Evolutionary conservation across 2,888 invertebrate species (phyloP), one percentile per base, ranked within the genome.

Genomic region (Cryptocephalus primarius): DNA sequence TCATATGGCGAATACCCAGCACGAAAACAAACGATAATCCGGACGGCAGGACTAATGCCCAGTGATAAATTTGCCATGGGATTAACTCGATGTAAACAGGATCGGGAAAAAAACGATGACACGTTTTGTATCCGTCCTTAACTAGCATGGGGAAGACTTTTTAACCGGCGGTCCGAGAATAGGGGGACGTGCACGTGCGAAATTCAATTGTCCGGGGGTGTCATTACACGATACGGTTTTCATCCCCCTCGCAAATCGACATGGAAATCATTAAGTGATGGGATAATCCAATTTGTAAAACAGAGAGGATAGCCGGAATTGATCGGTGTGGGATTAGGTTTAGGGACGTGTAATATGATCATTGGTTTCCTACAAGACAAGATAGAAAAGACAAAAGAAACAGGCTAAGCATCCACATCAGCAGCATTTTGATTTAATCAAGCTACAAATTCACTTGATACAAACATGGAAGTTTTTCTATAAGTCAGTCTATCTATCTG

Each of bases 131-230:
- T 38, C 45, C 50, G 34, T 43, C 36, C 46, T 46, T 42, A 33
- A 42, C 41, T 14, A 34, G 49, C 40, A 33, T 34, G 41, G 44
- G 46, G 39, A 39, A 22, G 32, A 42, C 32, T 33, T 43, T 22
- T 38, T 46, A 48, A 44, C 22, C 22, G 22, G 22, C 22, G 40
- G 36, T 41, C 44, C 45, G 41, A 39, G 42, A 42, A 39, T 41
- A 40, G 43, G 32, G 8, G 33, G 22, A 12, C 36, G 36, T 36
- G 58, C 61, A 60, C 62, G 63, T 59, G 60, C 53, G 54, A 62
- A 60, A 65, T 65, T 64, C 64, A 65, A 65, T 65, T 65, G 64
- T 63, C 60, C 55, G 49, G 56, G 59, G 60, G 62, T 59, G 60
- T 65, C 63, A 63, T 64, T 65, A 65, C 58, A 59, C 50, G 60